Conservation (phyloP, 2,888 invertebrate species). For the Drosophila meridionalis region DNA sequence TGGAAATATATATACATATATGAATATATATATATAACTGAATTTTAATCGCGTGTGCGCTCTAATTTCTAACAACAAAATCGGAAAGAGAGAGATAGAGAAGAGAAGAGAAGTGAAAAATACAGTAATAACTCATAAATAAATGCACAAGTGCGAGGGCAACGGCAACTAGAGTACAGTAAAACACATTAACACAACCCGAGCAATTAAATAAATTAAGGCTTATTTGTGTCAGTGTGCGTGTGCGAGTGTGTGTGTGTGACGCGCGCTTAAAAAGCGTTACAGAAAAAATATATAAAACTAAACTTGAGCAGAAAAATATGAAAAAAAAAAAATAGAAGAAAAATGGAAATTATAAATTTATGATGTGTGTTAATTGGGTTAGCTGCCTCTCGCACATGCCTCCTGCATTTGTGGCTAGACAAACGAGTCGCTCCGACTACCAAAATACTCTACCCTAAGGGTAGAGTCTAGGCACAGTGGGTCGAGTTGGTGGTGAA, state of each 20-base stretch:
- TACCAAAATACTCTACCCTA: background rate
- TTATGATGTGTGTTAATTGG: constrained; percentile 77
- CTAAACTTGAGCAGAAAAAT: constrained; percentile 5
- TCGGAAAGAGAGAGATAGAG: background rate
- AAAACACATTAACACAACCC: constrained; percentile 37
- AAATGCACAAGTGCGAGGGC: constrained; percentile 40
- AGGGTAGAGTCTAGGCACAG: background rate
- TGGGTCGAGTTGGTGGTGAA: background rate
- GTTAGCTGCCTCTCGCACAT: constrained; percentile 49
- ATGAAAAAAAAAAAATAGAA: constrained; percentile 29
- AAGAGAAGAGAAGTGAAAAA: background rate
- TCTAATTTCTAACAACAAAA: constrained; percentile 53
- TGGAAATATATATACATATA: background rate
- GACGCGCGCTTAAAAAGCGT: constrained; percentile 60
- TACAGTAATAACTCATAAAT: constrained; percentile 34
- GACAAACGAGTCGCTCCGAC: constrained; percentile 2
- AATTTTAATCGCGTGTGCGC: constrained; percentile 68
- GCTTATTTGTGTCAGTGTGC: constrained; percentile 52
- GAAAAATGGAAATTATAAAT: constrained; percentile 45
- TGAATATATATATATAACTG: constrained; percentile 1
- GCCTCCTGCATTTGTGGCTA: background rate
- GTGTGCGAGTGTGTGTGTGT: constrained; percentile 11
- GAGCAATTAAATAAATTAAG: constrained; percentile 83
- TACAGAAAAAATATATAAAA: constrained; percentile 24
- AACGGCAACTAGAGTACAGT: constrained; percentile 34